Evolutionary conservation across 2,113 vertebrate species (phyloP).

Genomic region (Malurus elegans): DNA sequence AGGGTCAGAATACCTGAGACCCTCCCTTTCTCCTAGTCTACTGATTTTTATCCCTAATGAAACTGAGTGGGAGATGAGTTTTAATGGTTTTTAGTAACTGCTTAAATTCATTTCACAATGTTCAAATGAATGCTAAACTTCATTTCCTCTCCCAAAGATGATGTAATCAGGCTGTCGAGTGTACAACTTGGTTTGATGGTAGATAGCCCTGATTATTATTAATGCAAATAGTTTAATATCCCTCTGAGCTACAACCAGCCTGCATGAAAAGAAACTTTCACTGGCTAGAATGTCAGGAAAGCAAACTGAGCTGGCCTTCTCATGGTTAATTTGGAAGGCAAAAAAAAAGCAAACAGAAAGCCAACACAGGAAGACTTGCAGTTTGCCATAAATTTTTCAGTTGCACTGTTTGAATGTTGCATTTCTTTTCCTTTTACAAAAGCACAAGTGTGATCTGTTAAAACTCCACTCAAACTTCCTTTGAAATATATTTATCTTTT

Average conservation of each 20-base stretch:
- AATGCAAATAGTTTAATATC: constrained; percentile 14
- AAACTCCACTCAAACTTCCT: neutral
- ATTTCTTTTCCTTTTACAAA: neutral
- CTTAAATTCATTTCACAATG: constrained; percentile 18
- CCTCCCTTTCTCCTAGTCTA: neutral
- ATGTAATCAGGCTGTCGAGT: neutral
- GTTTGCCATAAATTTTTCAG: neutral
- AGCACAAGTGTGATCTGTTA: neutral
- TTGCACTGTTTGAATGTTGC: neutral
- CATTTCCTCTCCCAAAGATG: constrained; percentile 31
- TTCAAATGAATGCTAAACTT: constrained; percentile 20
- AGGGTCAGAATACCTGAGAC: neutral
- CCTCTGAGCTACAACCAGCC: neutral
- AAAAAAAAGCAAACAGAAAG: neutral
- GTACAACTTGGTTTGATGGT: neutral
- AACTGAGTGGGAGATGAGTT: neutral
- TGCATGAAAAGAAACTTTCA: neutral
- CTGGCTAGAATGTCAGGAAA: neutral
- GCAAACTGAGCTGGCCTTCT: neutral
- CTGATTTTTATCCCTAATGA: neutral
- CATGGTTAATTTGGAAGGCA: neutral
- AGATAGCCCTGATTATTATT: constrained; percentile 35
- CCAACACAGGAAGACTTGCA: neutral
- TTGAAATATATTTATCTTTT: neutral
- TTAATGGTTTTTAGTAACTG: neutral